phyloP scores from a whole-genome alignment of 2,113 vertebrate species.

The Calonectris borealis region DNA sequence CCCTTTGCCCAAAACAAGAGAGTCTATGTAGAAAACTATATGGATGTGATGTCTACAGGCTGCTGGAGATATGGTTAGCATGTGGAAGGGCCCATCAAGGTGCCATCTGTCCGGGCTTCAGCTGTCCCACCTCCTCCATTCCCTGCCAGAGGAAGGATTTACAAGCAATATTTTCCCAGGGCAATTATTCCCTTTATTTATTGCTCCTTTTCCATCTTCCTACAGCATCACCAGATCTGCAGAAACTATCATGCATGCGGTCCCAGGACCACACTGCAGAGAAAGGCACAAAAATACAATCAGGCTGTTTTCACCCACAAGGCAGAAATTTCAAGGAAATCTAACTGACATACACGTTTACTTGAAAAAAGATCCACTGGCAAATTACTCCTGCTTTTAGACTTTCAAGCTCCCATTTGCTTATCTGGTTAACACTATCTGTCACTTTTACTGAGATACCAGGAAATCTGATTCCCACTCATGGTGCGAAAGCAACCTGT shows the following conservation, averaged over 20 bases:
- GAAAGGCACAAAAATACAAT: neutral
- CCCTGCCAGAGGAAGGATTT: neutral
- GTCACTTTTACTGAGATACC: slow-evolving; percentile 34
- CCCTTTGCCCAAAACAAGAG: neutral
- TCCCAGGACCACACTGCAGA: neutral
- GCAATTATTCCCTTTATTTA: neutral
- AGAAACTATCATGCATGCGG: neutral
- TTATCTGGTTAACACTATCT: slow-evolving; percentile 55
- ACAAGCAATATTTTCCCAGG: neutral
- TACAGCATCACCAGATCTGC: neutral
- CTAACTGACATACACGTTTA: neutral
- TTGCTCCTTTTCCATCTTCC: neutral
- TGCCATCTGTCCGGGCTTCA: neutral
- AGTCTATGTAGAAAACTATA: neutral
- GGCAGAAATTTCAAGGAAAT: neutral
- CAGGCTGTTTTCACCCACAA: neutral
- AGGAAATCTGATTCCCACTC: slow-evolving; percentile 52
- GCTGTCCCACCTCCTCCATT: neutral
- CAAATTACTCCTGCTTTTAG: slow-evolving; percentile 14
- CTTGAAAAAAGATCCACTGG: neutral
- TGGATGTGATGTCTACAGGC: neutral
- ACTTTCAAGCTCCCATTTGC: slow-evolving; percentile 16
- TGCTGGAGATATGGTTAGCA: neutral
- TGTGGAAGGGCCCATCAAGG: neutral
- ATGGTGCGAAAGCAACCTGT: slow-evolving; percentile 11